Conservation (phyloP, 2,888 invertebrate species). For the Drosophila dives region DNA sequence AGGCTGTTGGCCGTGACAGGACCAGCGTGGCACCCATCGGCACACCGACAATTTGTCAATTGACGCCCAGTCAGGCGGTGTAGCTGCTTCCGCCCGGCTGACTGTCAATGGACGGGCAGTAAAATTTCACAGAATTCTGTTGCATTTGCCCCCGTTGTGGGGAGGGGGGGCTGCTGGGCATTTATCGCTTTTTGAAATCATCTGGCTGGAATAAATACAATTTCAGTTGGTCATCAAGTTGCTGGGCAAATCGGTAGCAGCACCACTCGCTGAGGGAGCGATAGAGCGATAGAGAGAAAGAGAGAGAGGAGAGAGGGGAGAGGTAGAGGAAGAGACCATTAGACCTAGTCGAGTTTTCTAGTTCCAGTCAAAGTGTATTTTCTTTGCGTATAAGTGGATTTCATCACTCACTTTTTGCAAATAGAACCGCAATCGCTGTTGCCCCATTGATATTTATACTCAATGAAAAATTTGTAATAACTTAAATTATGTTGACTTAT, state of each 20-base stretch:
- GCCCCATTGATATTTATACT: slow-evolving; percentile 42
- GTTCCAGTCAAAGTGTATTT: slow-evolving; percentile 5
- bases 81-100: slow-evolving; percentile 71
- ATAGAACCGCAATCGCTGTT: slow-evolving; percentile 21
- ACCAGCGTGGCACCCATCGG: not conserved
- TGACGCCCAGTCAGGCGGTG: slow-evolving; percentile 73
- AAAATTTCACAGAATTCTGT: slow-evolving; percentile 67
- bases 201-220: slow-evolving; percentile 76
- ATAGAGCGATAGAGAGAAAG: not conserved
- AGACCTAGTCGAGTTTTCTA: slow-evolving; percentile 1
- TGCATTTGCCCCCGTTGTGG: slow-evolving; percentile 40
- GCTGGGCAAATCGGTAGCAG: slow-evolving; percentile 18
- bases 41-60: slow-evolving; percentile 72
- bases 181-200: slow-evolving; percentile 71
- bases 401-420: slow-evolving; percentile 17
- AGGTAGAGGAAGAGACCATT: slow-evolving; percentile 1
- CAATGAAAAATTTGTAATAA: slow-evolving; percentile 21
- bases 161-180: slow-evolving; percentile 29
- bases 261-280: not conserved
- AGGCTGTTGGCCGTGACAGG: not conserved
- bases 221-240: slow-evolving; percentile 19
- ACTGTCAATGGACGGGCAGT: slow-evolving; percentile 58
- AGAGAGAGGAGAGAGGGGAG: not conserved
- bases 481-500: slow-evolving; percentile 51
- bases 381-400: slow-evolving; percentile 2